Conservation (phyloP, 1,140 invertebrate genomes). For the Drosophila ficusphila region DNA sequence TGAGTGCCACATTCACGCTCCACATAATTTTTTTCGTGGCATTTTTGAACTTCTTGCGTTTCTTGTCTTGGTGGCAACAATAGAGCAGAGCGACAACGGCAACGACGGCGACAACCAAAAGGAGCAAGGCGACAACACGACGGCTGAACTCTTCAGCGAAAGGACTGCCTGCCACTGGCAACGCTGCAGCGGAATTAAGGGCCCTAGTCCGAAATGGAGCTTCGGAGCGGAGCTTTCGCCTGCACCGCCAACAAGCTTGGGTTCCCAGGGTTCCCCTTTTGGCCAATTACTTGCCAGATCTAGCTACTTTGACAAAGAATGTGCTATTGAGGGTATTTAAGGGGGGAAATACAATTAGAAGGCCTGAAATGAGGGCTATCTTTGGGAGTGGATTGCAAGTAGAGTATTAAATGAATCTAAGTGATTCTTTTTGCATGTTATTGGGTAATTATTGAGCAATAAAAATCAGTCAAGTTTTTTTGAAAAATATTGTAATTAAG, state of each 20-base stretch:
- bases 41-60: constrained; percentile 48
- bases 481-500: too few relatives aligned
- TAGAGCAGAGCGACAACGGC: constrained; percentile 36
- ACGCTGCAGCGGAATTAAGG: constrained; percentile 65
- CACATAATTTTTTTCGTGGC: constrained; percentile 71
- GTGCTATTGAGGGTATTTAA: background rate
- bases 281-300: constrained; percentile 2
- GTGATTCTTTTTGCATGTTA: too few relatives aligned
- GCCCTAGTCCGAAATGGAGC: constrained; percentile 27
- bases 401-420: too few relatives aligned
- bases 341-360: too few relatives aligned
- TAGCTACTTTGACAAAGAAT: background rate
- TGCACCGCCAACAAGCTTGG: constrained; percentile 20
- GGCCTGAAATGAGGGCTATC: too few relatives aligned
- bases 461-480: too few relatives aligned
- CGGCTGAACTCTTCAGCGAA: constrained; percentile 80
- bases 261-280: constrained; percentile 3
- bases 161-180: constrained; percentile 76
- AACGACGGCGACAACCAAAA: constrained; percentile 39
- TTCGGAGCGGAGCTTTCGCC: constrained; percentile 51
- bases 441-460: too few relatives aligned
- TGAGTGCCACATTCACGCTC: constrained; percentile 45
- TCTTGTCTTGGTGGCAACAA: constrained; percentile 32
- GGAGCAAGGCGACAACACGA: constrained; percentile 52
- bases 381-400: too few relatives aligned